Percentiles rank a stretch among this genome's conserved stretches.
Evolutionary conservation across 2,113 vertebrate genomes (phyloP).

Genomic region (Bujurquina vittata): DNA sequence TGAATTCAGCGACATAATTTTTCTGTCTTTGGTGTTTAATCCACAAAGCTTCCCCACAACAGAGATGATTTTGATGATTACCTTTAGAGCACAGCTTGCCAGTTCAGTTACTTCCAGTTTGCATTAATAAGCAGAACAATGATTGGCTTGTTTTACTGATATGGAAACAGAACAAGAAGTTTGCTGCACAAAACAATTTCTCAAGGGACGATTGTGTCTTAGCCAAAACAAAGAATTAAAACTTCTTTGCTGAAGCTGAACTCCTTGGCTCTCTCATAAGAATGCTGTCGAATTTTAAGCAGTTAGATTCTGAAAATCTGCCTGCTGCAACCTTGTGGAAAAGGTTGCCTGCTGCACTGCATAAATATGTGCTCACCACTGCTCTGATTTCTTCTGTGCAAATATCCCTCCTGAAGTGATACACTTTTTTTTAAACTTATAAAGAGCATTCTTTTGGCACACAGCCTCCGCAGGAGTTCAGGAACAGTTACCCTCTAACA

Average conservation of each 20-base stretch:
- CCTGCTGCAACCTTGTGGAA: constrained; percentile 6
- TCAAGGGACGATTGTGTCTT: not conserved
- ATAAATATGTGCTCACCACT: constrained; percentile 14
- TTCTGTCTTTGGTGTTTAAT: not conserved
- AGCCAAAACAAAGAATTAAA: constrained; percentile 18
- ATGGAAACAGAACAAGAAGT: not conserved
- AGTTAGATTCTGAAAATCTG: constrained; percentile 27
- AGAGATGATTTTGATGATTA: not conserved
- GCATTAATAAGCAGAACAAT: not conserved
- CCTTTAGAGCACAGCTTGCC: not conserved
- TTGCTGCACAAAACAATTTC: not conserved
- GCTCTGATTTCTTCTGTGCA: not conserved
- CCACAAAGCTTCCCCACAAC: not conserved
- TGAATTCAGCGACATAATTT: not conserved
- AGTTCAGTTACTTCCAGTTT: not conserved
- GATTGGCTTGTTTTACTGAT: not conserved
- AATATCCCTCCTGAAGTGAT: constrained; percentile 3
- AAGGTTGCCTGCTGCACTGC: constrained; percentile 7
- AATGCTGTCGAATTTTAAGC: constrained; percentile 39
- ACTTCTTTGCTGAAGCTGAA: constrained; percentile 11
- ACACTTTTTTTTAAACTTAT: not conserved
- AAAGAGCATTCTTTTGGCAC: not conserved
- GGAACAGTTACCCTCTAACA: not conserved
- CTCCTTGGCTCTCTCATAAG: constrained; percentile 20
- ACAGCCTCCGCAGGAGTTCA: not conserved